Evolutionary conservation across 2,797 vertebrate genomes (phyloP), one percentile per base, ranked within the genome.

Genomic region (Poeciliopsis turneri): DNA sequence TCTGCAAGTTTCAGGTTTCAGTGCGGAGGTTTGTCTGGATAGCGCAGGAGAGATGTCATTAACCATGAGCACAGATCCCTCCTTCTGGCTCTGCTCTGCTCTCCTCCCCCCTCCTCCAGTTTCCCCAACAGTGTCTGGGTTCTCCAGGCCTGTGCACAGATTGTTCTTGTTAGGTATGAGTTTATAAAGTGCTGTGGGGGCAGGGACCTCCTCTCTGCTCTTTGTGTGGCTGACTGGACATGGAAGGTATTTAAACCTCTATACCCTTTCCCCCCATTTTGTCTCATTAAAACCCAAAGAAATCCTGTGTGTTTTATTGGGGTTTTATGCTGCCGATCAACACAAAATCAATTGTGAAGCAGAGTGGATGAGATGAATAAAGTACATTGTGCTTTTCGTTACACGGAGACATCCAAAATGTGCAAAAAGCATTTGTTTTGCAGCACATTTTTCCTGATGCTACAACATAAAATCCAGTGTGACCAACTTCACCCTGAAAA

Each of bases 111-210:
- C 76, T 91, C 88, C 91, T 81, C 73, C 69, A 69, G 79, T 80
- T 88, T 87, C 77, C 82, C 78, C 45, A 11, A 83, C 84, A 87
- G 84, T 77, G 86, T 90, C 87, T 90, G 92, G 49, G 55, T 86
- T 79, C 85, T 86, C 82, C 74, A 1, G 72, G 85, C 83, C 89
- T 90, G 78, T 83, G 91, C 92, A 94, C 97, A 97, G 97, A 97
- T 97, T 97, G 97, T 97, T 97, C 96, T 97, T 93, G 96, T 98
- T 98, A 97, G 89, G 90, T 92, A 92, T 88, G 30, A 90, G 88
- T 93, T 95, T 93, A 93, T 94, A 86, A 87, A 90, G 94, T 93
- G 95, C 93, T 78, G 92, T 92, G 93, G 92, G 92, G 92, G 91
- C 86, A 89, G 92, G 92, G 92, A 81, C 84, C 73, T 82, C 75